A percentile compares a stretch with the other conserved stretches of the same genome.
Evolutionary conservation across 1,140 invertebrate genomes (phyloP).

Genomic region (Anoplophora glabripennis): DNA sequence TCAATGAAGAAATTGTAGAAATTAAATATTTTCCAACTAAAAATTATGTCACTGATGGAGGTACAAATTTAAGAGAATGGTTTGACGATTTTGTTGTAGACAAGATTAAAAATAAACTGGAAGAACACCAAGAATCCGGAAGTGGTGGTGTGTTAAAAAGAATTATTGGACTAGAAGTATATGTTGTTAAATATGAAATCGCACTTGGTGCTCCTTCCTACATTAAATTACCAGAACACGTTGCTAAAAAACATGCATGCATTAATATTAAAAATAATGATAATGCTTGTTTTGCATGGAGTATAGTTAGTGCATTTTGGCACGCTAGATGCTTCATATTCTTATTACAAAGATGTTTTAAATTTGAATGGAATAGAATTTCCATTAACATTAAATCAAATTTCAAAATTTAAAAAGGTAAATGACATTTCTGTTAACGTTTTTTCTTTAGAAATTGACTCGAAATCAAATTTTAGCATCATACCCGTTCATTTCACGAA

Average conservation of each 20-base stretch:
- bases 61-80: not conserved
- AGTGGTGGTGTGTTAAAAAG: not conserved
- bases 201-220: not conserved
- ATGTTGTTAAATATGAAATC: not conserved
- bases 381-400: not conserved
- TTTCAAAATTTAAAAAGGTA: not conserved
- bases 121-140: not conserved
- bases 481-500: conserved; percentile 3
- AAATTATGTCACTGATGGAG: not conserved
- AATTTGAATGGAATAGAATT: conserved; percentile 7
- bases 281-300: conserved; percentile 30
- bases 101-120: not conserved
- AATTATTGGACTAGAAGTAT: not conserved
- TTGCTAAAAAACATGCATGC: not conserved
- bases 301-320: conserved; percentile 15
- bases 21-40: not conserved
- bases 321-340: not conserved
- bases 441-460: not conserved
- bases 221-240: not conserved
- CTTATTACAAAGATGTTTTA: conserved; percentile 1
- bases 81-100: not conserved
- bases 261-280: conserved; percentile 24
- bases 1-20: not conserved
- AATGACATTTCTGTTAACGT: not conserved
- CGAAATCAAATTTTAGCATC: not conserved